phyloP scores from a whole-genome alignment of 2,113 vertebrate genomes.

The Cyrtonyx montezumae region DNA sequence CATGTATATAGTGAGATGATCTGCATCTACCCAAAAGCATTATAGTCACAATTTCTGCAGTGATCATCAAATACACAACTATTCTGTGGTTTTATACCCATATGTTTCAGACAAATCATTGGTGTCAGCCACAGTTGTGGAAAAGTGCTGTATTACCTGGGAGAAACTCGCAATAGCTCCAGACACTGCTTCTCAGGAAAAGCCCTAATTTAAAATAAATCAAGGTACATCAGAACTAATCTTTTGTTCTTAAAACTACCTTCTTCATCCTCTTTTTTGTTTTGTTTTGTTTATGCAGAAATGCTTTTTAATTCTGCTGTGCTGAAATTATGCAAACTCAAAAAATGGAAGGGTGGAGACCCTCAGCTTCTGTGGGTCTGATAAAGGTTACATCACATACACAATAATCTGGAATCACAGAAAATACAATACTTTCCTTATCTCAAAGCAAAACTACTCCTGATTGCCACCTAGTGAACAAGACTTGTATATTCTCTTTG shows the following conservation, averaged over 20 bases:
- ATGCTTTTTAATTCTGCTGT: not conserved
- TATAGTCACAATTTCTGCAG: not conserved
- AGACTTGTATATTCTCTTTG: not conserved
- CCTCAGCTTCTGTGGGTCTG: not conserved
- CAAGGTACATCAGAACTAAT: not conserved
- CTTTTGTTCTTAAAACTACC: not conserved
- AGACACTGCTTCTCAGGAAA: not conserved
- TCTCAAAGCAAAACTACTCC: constrained; percentile 27
- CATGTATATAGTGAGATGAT: not conserved
- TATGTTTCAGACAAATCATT: not conserved
- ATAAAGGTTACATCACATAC: not conserved
- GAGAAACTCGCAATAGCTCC: not conserved
- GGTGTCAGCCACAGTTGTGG: not conserved
- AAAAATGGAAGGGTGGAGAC: not conserved
- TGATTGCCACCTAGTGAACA: constrained; percentile 44
- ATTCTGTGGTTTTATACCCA: not conserved
- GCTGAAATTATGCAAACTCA: not conserved
- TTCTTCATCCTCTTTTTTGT: not conserved
- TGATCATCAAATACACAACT: not conserved
- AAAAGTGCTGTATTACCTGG: not conserved
- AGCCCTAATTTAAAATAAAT: not conserved
- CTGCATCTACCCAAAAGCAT: not conserved
- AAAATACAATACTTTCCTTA: not conserved
- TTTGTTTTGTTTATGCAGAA: not conserved
- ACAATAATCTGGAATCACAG: not conserved